Evolutionary conservation across 1,140 invertebrate genomes (phyloP).

Genomic region (Mesaphorura yosii): DNA sequence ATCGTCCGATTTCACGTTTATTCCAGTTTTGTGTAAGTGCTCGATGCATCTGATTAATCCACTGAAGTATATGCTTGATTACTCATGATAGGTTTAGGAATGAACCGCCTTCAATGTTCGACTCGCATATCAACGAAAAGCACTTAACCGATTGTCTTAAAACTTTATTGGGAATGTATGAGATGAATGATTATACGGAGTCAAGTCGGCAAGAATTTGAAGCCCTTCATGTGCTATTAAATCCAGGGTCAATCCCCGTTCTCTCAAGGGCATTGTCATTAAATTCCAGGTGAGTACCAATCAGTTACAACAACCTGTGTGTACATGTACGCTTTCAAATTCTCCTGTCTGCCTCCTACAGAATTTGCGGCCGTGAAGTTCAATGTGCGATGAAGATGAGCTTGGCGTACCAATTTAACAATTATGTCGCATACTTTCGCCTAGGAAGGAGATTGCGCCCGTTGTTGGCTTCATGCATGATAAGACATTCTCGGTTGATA

Average conservation of each 20-base stretch:
- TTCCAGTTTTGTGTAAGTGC: conserved; percentile 51
- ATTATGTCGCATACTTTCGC: conserved; percentile 22
- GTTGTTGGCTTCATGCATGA: conserved; percentile 10
- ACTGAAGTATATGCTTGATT: conserved; percentile 14
- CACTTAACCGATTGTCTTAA: conserved; percentile 50
- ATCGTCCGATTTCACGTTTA: conserved; percentile 56
- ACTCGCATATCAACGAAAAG: conserved; percentile 46
- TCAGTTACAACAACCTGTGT: neutral
- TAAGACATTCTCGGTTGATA: no score
- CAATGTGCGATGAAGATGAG: conserved; percentile 13
- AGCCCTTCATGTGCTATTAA: conserved; percentile 13
- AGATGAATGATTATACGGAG: conserved; percentile 30
- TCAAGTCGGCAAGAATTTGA: conserved; percentile 22
- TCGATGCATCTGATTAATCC: neutral
- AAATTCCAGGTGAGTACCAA: neutral
- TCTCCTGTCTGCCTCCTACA: neutral
- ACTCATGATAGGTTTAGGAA: conserved; percentile 20
- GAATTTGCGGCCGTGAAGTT: conserved; percentile 1
- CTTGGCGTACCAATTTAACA: conserved; percentile 15
- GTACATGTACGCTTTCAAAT: neutral
- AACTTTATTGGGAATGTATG: conserved; percentile 45
- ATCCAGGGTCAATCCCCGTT: conserved; percentile 14
- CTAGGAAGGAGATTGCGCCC: conserved; percentile 16
- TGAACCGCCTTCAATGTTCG: conserved; percentile 37
- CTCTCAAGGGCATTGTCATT: conserved; percentile 20